Evolutionary conservation across 2,113 vertebrate genomes (phyloP), one percentile per base, ranked within the genome.

Genomic region (Phocoena phocoena): DNA sequence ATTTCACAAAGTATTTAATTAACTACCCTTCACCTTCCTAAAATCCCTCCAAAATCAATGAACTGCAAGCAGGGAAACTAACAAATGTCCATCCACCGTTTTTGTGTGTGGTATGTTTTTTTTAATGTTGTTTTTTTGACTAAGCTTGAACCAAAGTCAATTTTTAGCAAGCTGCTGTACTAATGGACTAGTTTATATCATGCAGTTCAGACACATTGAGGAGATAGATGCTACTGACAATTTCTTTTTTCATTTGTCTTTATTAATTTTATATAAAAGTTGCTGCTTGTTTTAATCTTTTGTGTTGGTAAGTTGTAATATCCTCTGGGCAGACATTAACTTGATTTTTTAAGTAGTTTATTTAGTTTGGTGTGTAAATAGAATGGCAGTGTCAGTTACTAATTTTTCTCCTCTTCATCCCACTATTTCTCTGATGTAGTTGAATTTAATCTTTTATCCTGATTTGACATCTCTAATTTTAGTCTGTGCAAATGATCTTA

Each of bases 101-200:
- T 98, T 98, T 98, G 97, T 98, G 96, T 98, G 98, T 98, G 97
- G 98, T 98, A 97, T 98, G 97, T 98, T 74, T 89, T 96, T 98
- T 98, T 98, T 97, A 98, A 98, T 97, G 96, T 98, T 98, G 33
- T 98, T 99, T 98, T 98, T 97, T 98, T 90, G 98, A 99, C 99
- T 99, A 99, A 99, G 99, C 99, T 99, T 99, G 99, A 99, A 99
- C 99, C 99, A 99, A 99, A 99, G 99, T 99, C 99, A 99, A 99
- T 99, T 99, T 99, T 99, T 99, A 99, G 99, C 99, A 99, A 99
- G 99, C 99, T 99, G 99, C 99, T 99, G 99, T 99, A 99, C 99
- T 99, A 99, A 99, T 99, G 99, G 98, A 99, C 99, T 99, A 99
- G 99, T 99, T 99, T 99, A 97, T 98, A 97, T 98, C 98, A 98